phyloP scores from a whole-genome alignment of 2,113 vertebrate genomes.

The Salvelinus sp. region DNA sequence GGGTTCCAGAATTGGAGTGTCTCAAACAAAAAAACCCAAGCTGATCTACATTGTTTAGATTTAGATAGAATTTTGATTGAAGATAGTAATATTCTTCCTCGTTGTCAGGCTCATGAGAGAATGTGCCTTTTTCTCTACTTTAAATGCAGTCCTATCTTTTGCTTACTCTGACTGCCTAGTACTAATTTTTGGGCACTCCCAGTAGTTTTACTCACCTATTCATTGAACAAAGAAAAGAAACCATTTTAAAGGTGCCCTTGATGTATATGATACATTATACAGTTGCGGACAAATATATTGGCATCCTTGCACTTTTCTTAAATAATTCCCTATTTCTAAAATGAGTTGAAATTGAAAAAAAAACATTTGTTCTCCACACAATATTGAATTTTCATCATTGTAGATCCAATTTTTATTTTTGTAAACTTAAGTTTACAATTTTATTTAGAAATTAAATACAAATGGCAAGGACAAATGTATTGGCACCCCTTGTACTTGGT shows the following conservation, averaged over 20 bases:
- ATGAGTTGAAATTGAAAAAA: too few species aligned
- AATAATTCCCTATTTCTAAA: too few species aligned
- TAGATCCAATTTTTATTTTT: too few species aligned
- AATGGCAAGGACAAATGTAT: too few species aligned
- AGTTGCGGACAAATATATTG: too few species aligned
- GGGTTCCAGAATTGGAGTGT: neutral
- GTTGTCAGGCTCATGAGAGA: neutral
- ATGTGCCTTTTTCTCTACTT: slow-evolving; percentile 1
- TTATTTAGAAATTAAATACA: too few species aligned
- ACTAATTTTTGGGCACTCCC: neutral
- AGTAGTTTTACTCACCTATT: neutral
- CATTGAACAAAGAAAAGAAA: neutral
- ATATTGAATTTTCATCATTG: too few species aligned
- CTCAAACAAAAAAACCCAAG: neutral
- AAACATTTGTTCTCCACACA: too few species aligned
- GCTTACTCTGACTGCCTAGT: neutral
- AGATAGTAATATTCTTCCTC: slow-evolving; percentile 1
- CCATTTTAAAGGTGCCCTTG: neutral
- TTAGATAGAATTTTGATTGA: neutral
- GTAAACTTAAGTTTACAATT: too few species aligned
- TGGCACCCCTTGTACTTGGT: too few species aligned
- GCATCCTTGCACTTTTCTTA: too few species aligned
- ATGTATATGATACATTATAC: too few species aligned
- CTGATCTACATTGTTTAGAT: neutral
- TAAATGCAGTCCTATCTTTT: neutral